Base-by-base conservation (phyloP, 1,140 invertebrate genomes). In the Trichomalopsis sarcophagae region DNA sequence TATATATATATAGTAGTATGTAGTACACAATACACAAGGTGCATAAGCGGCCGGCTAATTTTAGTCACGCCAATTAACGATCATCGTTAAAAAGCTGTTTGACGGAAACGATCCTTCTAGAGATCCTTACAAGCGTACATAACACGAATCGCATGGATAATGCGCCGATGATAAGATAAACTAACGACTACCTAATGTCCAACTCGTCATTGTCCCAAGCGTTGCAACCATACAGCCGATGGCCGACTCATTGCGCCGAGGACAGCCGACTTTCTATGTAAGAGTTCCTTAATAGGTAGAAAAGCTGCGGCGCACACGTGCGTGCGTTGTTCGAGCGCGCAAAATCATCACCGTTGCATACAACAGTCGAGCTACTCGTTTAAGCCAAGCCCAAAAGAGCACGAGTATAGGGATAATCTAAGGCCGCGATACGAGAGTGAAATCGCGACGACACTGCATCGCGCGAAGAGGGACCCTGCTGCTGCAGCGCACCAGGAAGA, bases 401-500 rank as follows among this genome's bases (percentile, higher is more conserved):
- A 36, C 33, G 33, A 36, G 33, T 36, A 36, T 6, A 36, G 33
- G 33, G 3, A 36, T 36, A 36, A 36, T 36, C 33, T 36, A 36
- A 36, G 3, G 33, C 33, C 33, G 33, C 33, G 33, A 36, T 36
- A 36, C 44, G 23, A 50, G 33, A 30, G 30, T 23, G 36, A 36
- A 79, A 30, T 21, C 6, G 50, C n/a, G 13, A 17, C 55, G 33
- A 33, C 23, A 23, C n/a, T 30, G 27, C n/a, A 11, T 13, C 0
- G 2, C 40, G 5, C 33, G 2, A 11, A 30, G 21, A 10, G 40
- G 11, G 33, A 36, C 17, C 36, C 23, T 0, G 33, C 33, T 36
- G 5, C 5, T 36, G 3, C 33, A 36, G 33, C 33, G 23, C 14
- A n/a, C 87, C 86, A 62, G 84, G 84, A 82, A 85, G 80, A 87